phyloP scores from a whole-genome alignment of 1,140 invertebrate genomes.

The Gonioctena quinquepunctata region DNA sequence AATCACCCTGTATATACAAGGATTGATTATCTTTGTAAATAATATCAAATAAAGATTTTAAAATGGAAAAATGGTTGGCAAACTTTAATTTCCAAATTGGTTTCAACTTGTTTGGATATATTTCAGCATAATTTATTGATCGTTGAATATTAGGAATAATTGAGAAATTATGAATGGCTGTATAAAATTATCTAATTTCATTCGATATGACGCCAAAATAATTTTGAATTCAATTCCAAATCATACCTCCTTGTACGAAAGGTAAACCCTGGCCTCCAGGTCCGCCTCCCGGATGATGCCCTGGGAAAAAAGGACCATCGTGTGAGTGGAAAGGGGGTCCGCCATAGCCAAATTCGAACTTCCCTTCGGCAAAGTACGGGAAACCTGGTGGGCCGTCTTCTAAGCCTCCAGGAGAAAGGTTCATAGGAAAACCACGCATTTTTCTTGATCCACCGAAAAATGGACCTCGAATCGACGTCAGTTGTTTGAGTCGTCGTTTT shows the following conservation, averaged over 20 bases:
- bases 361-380: conserved; percentile 84
- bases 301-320: conserved; percentile 81
- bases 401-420: conserved; percentile 81
- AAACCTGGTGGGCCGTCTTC: conserved; percentile 82
- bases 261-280: conserved; percentile 73
- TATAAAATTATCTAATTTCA: no score
- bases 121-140: no score
- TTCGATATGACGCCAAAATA: no score
- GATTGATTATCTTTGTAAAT: no score
- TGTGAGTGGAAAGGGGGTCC: conserved; percentile 84
- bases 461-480: conserved; percentile 86
- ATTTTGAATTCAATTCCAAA: no score
- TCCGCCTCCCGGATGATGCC: conserved; percentile 75
- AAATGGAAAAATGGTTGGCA: no score
- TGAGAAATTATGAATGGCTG: no score
- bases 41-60: no score
- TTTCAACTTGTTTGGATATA: no score
- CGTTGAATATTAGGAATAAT: no score
- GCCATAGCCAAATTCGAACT: conserved; percentile 88
- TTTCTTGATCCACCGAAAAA: conserved; percentile 89
- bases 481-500: conserved; percentile 90
- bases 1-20: no score
- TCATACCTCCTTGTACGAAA: conserved; percentile 71
- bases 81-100: no score
- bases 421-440: conserved; percentile 88